Evolutionary conservation across 2,888 invertebrate genomes (phyloP), one percentile per base, ranked within the genome.

Genomic region (Elegia similella): DNA sequence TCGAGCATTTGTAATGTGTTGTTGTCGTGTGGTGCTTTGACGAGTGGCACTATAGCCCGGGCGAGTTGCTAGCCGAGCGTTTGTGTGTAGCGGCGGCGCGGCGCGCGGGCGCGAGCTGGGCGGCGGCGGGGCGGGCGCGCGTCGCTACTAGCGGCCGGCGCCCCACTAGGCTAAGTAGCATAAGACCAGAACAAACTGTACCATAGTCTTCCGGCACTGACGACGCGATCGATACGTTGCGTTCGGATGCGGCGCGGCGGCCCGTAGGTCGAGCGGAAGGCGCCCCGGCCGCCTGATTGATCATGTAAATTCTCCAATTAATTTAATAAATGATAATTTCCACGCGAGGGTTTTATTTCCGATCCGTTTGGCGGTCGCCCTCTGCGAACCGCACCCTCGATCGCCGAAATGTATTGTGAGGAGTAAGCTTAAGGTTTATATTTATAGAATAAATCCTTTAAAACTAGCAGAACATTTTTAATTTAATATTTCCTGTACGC

Each of bases 71-170:
- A 59, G 57, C 59, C 62, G 67, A 55, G 60, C 59, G 66, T 64
- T 75, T 71, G 67, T 77, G 66, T 66, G 75, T 82, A 80, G 83
- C 77, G 87, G 87, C 71, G 85, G 79, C 72, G 76, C 75, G 68
- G 78, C 80, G 75, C 74, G 75, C 71, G 84, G 76, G 66, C 66
- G 76, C 57, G 78, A 78, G 66, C 65, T 71, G 64, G 67, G 69
- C 68, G 80, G 69, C 68, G 80, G 71, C 64, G 86, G 82, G 74
- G 73, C 83, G 80, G 86, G 82, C 68, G 80, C 87, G 75, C 88
- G 91, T 68, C 88, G 87, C 75, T 90, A 86, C 86, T 92, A 86
- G 81, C 72, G 59, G 58, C 63, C 47, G 59, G 58, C 54, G 59
- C n/a, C n/a, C n/a, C n/a, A 23, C 23, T 23, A 23, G 23, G 23